Conservation (phyloP, 2,888 invertebrate genomes). For the Chrysina gloriosa region DNA sequence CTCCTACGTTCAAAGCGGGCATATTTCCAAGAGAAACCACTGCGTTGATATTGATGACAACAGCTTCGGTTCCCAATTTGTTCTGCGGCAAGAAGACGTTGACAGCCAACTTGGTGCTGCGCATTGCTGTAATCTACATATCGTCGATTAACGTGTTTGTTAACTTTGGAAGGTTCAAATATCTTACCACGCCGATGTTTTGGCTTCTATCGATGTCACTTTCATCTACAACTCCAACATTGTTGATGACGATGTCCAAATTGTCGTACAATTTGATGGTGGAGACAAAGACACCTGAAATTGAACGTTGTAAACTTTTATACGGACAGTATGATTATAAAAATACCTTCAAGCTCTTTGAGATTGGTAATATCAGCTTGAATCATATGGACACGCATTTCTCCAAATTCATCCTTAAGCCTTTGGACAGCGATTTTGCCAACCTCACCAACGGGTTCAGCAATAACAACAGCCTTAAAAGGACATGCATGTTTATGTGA, state of each 20-base stretch:
- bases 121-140: slow-evolving; percentile 17
- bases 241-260: slow-evolving; percentile 27
- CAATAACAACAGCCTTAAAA: slow-evolving; percentile 22
- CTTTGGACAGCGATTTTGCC: neutral
- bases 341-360: slow-evolving; percentile 22
- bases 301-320: neutral
- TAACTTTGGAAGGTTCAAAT: neutral
- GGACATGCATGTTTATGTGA: neutral
- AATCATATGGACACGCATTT: slow-evolving; percentile 5
- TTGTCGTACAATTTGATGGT: slow-evolving; percentile 13
- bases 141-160: neutral
- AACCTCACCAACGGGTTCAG: neutral
- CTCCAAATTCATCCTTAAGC: slow-evolving; percentile 28
- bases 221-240: slow-evolving; percentile 17
- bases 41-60: slow-evolving; percentile 19
- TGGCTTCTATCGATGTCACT: slow-evolving; percentile 1
- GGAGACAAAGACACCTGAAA: slow-evolving; percentile 9
- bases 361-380: slow-evolving; percentile 5
- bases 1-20: neutral
- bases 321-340: neutral
- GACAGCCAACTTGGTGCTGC: slow-evolving; percentile 21
- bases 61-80: slow-evolving; percentile 14
- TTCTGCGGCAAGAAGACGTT: slow-evolving; percentile 10
- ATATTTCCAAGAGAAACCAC: slow-evolving; percentile 9
- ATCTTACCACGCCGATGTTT: slow-evolving; percentile 1